Base-by-base conservation (phyloP, 2,888 invertebrate genomes). In the Cynaeus angustus region DNA sequence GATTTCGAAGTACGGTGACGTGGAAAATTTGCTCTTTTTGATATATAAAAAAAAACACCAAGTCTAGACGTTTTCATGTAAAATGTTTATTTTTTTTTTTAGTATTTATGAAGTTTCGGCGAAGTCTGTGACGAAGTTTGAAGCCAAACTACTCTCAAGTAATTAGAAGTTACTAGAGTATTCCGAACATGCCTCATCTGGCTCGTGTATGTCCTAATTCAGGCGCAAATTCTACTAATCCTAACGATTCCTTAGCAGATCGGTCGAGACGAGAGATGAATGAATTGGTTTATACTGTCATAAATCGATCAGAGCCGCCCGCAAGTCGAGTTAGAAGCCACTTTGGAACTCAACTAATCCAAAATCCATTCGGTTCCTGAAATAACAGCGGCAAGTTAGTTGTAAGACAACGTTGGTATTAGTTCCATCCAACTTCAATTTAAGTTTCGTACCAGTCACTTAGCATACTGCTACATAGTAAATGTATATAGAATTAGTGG, bases 361-460 rank as follows among this genome's bases (percentile, higher is more conserved):
- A 46, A 66, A 66, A 56, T 66, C 66, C 55, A 66, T 66, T 66
- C 64, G 46, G 28, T 5, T 50, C 30, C 10, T 37, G 46, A 66
- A 66, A 56, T 66, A 66, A 46, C 55, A 55, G 64, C 43, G 16
- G 38, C 13, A 38, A 55, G 43, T 56, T 56, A 56, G 38, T 43
- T 64, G 52, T 52, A 64, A 53, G 56, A 56, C 56, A 56, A 55
- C 66, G 45, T 55, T 33, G 38, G 68, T 41, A 68, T 64, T 67
- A 70, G 67, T 67, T 70, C 56, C 58, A 71, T 59, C 65, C 50
- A 58, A 71, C 45, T 71, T 65, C 68, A 71, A 71, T 68, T 71
- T 65, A 71, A 71, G 53, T 71, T 71, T 59, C 50, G 56, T 64
- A 64, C 65, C 55, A 67, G 68, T 65, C 64, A 71, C 65, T 68